Base-by-base conservation (phyloP, 1,140 invertebrate genomes). In the Tetragonula clypearis region DNA sequence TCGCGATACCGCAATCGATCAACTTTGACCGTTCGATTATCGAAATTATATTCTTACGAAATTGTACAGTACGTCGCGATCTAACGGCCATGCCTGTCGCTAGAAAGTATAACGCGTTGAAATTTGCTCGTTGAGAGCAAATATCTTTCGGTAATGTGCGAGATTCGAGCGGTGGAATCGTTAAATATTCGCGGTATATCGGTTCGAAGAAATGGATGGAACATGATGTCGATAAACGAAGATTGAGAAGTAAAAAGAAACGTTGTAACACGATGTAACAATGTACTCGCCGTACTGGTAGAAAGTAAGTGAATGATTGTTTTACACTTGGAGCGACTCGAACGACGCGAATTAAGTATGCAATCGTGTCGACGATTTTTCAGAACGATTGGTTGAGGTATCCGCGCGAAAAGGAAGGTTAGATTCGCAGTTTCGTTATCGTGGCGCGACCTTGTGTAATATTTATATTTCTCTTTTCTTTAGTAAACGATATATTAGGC, bases 391-490 rank as follows among this genome's bases (percentile, higher is more conserved):
- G 23, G 23, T 56, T 53, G 9, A 21, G 68, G 74, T 66, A 78
- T 35, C 23, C 49, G 58, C 49, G 56, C 66, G 82, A 49, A 30
- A 69, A 30, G 62, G 53, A 53, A 55, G 84, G 35, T 49, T 79
- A 49, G 53, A 77, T 60, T 53, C 56, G 56, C 11, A 1, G 41
- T 26, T 56, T 80, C 58, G 56, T 87, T 85, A 85, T 87, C 78
- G 58, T 53, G 49, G 35, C 21, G 30, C 14, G 21, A 41, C 23
- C 53, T 85, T 80, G 68, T 81, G 62, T 81, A 85, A 84, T 87
- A 76, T 87, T 80, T 85, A 83, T 80, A 80, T 85, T 60, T 69
- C 53, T 53, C 21, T 80, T 30, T 30, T 30, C 1, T 30, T 30
- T 30, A 30, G 60, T 53, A 53, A 11, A 26, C 41, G 6, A 41